These are phyloP conservation scores for Spilosoma lubricipeda DNA, from an alignment of 2,888 invertebrate genomes.

Conservation along the genomic window DNA sequence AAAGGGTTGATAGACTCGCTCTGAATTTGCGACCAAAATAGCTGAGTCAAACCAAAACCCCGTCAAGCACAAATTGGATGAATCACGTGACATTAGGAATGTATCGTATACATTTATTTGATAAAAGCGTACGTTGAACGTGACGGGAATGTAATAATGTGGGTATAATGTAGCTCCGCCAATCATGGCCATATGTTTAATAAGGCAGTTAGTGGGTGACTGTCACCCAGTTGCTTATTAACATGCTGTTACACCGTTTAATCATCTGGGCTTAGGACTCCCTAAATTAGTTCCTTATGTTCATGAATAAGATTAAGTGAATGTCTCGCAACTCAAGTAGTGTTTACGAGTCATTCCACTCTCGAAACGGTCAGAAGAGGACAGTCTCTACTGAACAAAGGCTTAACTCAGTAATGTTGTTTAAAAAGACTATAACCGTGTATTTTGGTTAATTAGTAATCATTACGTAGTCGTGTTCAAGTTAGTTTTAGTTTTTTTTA, in stretches of 20 bases:
- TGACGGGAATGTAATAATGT: constrained; percentile 82
- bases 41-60: constrained; percentile 66
- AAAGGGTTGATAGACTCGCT: constrained; percentile 51
- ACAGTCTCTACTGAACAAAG: neutral
- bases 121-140: constrained; percentile 74
- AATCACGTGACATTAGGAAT: constrained; percentile 73
- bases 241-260: constrained; percentile 45
- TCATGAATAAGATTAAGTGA: constrained; percentile 33
- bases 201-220: constrained; percentile 33
- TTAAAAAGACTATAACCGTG: too few species aligned
- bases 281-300: constrained; percentile 48
- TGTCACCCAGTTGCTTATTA: constrained; percentile 40
- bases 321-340: constrained; percentile 29
- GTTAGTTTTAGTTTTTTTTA: too few species aligned
- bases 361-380: neutral
- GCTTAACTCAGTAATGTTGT: too few species aligned
- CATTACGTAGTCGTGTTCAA: too few species aligned
- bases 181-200: constrained; percentile 72
- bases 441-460: too few species aligned
- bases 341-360: constrained; percentile 32
- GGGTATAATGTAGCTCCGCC: constrained; percentile 65
- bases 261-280: constrained; percentile 44
- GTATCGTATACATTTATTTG: constrained; percentile 76
- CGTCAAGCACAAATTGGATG: constrained; percentile 75
- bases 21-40: constrained; percentile 60